phyloP scores from a whole-genome alignment of 2,888 invertebrate species.

The Toxonevra muliebris region DNA sequence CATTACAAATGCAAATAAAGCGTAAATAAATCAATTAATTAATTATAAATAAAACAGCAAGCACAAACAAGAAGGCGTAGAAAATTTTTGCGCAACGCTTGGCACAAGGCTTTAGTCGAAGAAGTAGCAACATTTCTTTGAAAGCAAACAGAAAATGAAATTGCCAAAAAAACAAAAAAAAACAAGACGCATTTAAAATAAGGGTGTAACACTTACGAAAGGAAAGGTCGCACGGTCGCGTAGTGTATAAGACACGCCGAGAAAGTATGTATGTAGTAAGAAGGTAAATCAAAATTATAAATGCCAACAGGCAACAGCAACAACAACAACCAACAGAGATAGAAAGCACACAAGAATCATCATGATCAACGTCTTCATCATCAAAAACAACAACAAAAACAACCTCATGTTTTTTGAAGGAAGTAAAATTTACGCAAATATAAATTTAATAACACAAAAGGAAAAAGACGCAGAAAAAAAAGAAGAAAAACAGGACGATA shows the following conservation, averaged over 20 bases:
- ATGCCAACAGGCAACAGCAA: background rate
- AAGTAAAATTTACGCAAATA: constrained; percentile 30
- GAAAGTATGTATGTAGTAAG: background rate
- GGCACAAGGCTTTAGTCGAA: background rate
- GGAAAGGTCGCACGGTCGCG: background rate
- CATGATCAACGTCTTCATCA: background rate
- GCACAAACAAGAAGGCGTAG: no score
- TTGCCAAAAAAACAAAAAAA: background rate
- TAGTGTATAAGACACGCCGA: no score
- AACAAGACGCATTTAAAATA: no score
- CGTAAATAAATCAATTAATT: constrained; percentile 46
- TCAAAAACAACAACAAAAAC: background rate
- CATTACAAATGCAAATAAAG: constrained; percentile 38
- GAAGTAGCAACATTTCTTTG: background rate
- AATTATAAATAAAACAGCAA: constrained; percentile 38
- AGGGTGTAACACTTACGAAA: background rate
- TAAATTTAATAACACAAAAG: constrained; percentile 36
- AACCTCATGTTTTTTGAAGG: background rate
- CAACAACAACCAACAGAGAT: constrained; percentile 11
- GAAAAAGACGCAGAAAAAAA: background rate
- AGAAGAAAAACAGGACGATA: background rate
- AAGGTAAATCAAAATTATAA: no score
- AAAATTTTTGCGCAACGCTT: background rate
- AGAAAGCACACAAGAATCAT: background rate
- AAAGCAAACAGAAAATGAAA: background rate